Conservation (phyloP, 2,797 vertebrate genomes). For the Choloepus didactylus region DNA sequence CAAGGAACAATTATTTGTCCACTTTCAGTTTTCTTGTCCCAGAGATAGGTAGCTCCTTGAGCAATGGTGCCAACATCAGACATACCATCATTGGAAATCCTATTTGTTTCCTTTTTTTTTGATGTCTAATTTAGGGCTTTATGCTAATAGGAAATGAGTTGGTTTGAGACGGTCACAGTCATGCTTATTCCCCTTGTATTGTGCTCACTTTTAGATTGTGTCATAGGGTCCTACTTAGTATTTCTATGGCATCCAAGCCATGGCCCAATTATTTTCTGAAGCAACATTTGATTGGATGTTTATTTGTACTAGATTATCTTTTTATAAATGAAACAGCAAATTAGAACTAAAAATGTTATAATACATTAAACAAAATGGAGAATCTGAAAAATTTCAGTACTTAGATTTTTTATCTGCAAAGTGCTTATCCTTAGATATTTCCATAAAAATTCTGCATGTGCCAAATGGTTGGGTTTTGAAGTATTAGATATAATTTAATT, state of each 20-base stretch:
- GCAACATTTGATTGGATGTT: neutral
- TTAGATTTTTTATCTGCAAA: neutral
- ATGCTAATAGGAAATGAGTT: neutral
- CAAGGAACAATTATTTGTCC: neutral
- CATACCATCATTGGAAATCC: neutral
- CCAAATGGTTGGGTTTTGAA: neutral
- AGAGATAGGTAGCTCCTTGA: neutral
- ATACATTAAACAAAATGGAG: neutral
- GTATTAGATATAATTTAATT: neutral
- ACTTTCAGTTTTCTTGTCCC: neutral
- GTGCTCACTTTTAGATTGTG: neutral
- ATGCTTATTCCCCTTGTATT: neutral
- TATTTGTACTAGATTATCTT: conserved; percentile 16
- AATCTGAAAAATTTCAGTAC: neutral
- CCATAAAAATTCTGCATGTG: neutral
- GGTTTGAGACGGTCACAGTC: neutral
- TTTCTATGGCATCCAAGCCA: neutral
- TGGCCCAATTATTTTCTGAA: neutral
- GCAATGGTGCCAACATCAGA: neutral
- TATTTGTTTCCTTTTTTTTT: neutral
- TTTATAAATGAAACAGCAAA: neutral
- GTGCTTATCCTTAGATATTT: neutral
- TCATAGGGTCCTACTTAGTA: neutral
- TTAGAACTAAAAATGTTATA: neutral
- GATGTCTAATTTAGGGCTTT: neutral